These are phyloP conservation scores for Acanthosepion esculentum DNA, from an alignment of 2,888 invertebrate species.

Conservation along the genomic window DNA sequence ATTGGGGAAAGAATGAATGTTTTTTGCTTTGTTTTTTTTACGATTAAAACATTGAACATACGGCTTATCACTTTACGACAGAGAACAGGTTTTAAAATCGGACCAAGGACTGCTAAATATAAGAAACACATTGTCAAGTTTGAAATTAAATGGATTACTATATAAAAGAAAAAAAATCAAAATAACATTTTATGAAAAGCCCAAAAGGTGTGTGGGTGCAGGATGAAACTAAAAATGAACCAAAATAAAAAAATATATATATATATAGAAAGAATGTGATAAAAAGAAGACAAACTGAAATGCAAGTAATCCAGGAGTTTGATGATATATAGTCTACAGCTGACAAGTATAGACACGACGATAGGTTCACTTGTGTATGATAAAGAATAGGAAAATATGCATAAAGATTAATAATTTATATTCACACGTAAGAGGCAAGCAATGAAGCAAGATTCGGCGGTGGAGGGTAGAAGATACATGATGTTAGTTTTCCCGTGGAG, in stretches of 20 bases:
- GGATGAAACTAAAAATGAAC: neutral
- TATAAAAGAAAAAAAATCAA: no score
- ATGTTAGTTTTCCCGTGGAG: neutral
- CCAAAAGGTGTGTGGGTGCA: neutral
- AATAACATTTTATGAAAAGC: neutral
- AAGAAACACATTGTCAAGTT: no score
- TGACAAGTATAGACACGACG: neutral
- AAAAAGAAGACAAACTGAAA: neutral
- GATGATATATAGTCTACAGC: neutral
- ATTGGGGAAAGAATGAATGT: no score
- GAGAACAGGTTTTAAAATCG: no score
- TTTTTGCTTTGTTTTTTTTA: no score
- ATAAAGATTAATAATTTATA: slow-evolving; percentile 13
- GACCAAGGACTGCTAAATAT: no score
- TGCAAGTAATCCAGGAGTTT: neutral
- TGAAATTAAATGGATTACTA: no score
- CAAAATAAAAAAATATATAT: neutral
- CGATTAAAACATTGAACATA: no score
- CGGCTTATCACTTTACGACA: no score
- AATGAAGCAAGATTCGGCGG: neutral
- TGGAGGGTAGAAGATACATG: neutral
- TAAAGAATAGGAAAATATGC: neutral
- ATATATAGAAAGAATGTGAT: neutral
- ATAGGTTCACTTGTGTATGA: neutral
- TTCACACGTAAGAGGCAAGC: neutral